Conservation (phyloP, 2,797 vertebrate species). For the Lindbergichthys nudifrons region DNA sequence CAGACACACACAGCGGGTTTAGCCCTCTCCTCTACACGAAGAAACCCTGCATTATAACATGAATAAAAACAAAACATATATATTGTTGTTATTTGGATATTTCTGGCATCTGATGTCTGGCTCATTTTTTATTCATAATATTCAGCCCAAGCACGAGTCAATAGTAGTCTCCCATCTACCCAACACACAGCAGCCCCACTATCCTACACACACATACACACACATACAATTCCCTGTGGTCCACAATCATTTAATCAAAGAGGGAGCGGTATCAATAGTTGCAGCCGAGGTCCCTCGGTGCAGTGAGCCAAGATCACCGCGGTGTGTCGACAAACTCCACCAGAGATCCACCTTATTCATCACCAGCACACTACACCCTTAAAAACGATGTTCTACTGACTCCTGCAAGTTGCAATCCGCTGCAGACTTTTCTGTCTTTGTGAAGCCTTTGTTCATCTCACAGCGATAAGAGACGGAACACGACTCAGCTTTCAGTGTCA, state of each 20-base stretch:
- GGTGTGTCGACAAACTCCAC: conserved; percentile 75
- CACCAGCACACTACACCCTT: not conserved
- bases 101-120: conserved; percentile 6
- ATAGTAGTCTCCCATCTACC: not conserved
- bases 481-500: not conserved
- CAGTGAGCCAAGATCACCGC: conserved; percentile 50
- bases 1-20: conserved; percentile 18
- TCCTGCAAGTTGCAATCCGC: conserved; percentile 46
- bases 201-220: not conserved
- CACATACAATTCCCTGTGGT: conserved; percentile 51
- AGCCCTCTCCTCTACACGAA: not conserved
- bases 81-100: conserved; percentile 1
- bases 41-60: not conserved
- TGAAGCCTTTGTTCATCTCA: conserved; percentile 18
- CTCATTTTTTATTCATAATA: not conserved
- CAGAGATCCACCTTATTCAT: conserved; percentile 19
- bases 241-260: conserved; percentile 62
- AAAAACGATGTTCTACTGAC: conserved; percentile 33
- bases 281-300: conserved; percentile 29
- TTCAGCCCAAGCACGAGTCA: not conserved
- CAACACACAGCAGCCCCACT: not conserved
- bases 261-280: conserved; percentile 56
- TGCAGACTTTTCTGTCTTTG: conserved; percentile 20
- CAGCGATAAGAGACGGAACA: not conserved
- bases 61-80: too few relatives aligned